Evolutionary conservation across 2,888 invertebrate species (phyloP).

Genomic region (Eulithis testata): DNA sequence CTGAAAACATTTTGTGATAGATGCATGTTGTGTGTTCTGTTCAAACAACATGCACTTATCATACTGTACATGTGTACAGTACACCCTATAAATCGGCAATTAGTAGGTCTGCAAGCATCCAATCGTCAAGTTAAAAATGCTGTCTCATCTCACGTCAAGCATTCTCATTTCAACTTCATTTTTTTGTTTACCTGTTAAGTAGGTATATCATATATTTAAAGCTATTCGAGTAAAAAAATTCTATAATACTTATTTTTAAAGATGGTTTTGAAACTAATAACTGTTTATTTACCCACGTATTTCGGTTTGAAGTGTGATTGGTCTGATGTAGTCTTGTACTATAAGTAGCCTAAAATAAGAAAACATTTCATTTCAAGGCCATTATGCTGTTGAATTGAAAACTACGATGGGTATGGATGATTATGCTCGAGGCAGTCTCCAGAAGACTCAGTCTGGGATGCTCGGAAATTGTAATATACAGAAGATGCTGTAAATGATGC

Average conservation of each 20-base stretch:
- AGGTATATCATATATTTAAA: not conserved
- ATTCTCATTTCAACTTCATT: not conserved
- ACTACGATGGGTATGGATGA: slow-evolving; percentile 75
- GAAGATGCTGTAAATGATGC: slow-evolving; percentile 71
- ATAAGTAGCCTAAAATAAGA: slow-evolving; percentile 51
- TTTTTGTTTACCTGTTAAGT: too few relatives aligned
- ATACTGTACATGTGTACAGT: too few relatives aligned
- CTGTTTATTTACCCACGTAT: not conserved
- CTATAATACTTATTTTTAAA: too few relatives aligned
- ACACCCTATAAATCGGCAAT: not conserved
- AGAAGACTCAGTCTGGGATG: slow-evolving; percentile 65
- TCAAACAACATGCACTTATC: too few relatives aligned
- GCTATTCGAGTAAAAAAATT: not conserved
- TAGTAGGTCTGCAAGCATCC: slow-evolving; percentile 19
- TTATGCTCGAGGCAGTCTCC: slow-evolving; percentile 63
- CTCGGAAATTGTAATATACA: slow-evolving; percentile 60
- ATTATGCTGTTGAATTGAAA: slow-evolving; percentile 64
- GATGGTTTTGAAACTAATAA: not conserved
- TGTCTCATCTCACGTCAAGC: slow-evolving; percentile 1
- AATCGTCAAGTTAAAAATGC: slow-evolving; percentile 18
- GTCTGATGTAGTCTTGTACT: slow-evolving; percentile 33
- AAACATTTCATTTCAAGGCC: slow-evolving; percentile 61
- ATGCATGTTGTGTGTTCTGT: too few relatives aligned
- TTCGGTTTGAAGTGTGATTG: slow-evolving; percentile 11
- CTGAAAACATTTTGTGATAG: too few relatives aligned